Conservation (phyloP, 1,140 invertebrate species). For the Bombus consobrinus region DNA sequence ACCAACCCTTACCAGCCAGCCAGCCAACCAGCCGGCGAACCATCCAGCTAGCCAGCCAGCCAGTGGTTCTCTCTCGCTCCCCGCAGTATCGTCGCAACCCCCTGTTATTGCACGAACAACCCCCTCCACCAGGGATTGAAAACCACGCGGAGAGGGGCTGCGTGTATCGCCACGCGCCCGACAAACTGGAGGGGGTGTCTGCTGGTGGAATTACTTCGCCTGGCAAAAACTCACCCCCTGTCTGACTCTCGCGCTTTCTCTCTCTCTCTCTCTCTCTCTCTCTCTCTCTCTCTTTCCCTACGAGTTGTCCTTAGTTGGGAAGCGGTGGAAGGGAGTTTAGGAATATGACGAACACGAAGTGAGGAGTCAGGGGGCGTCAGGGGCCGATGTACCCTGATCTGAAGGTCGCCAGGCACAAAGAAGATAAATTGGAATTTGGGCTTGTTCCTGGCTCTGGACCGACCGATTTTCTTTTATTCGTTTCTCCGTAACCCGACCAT, state of each 20-base stretch:
- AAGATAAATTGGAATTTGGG: constrained; percentile 65
- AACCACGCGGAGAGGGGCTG: constrained; percentile 57
- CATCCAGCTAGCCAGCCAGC: constrained; percentile 59
- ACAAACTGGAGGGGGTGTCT: constrained; percentile 71
- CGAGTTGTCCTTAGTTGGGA: not conserved
- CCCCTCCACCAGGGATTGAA: constrained; percentile 47
- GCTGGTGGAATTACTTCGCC: constrained; percentile 72
- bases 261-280: not conserved
- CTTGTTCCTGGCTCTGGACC: not conserved
- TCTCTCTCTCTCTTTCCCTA: not conserved
- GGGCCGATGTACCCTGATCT: constrained; percentile 54
- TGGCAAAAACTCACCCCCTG: constrained; percentile 58
- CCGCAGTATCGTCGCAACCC: constrained; percentile 53
- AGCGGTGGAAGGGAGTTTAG: constrained; percentile 41
- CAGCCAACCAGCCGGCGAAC: constrained; percentile 42
- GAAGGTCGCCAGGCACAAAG: constrained; percentile 57
- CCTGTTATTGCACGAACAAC: constrained; percentile 26
- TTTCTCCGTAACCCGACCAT: not conserved
- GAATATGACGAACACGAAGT: constrained; percentile 25
- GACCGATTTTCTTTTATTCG: not conserved
- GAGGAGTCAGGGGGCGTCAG: constrained; percentile 24
- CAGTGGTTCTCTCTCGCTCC: constrained; percentile 46
- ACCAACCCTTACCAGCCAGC: constrained; percentile 56
- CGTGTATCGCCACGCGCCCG: constrained; percentile 68
- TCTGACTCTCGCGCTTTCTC: constrained; percentile 4